Evolutionary conservation across 2,888 invertebrate genomes (phyloP).

Genomic region (Ichneumon xanthorius): DNA sequence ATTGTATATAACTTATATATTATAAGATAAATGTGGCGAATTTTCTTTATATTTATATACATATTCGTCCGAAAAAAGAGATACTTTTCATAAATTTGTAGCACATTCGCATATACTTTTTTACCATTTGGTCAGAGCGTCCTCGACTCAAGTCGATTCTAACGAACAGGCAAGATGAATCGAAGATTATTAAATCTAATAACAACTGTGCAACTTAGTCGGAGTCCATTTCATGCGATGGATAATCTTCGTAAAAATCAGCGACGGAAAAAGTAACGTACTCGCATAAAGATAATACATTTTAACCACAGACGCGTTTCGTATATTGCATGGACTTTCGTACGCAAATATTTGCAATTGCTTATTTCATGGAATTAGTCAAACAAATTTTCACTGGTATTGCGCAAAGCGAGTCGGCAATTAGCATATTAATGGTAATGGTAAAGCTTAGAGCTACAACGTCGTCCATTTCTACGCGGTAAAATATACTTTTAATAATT

Average conservation of each 20-base stretch:
- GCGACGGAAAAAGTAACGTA: conserved; percentile 59
- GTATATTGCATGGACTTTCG: conserved; percentile 9
- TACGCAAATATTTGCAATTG: conserved; percentile 1
- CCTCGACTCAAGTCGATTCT: conserved; percentile 22
- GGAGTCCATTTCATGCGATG: conserved; percentile 40
- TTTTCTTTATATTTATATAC: background rate
- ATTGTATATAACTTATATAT: background rate
- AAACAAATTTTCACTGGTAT: conserved; percentile 22
- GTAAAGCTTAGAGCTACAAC: conserved; percentile 73
- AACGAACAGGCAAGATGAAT: conserved; percentile 13
- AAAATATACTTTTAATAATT: conserved; percentile 30
- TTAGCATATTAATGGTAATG: conserved; percentile 75
- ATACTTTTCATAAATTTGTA: background rate
- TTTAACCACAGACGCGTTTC: conserved; percentile 15
- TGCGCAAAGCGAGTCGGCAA: conserved; percentile 71
- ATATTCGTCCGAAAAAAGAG: background rate
- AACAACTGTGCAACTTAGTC: conserved; percentile 18
- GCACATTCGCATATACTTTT: background rate
- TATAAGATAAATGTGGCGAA: no score
- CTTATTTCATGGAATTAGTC: conserved; percentile 6
- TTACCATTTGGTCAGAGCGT: background rate
- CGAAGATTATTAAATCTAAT: conserved; percentile 12
- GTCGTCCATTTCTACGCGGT: conserved; percentile 64
- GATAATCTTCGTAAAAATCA: conserved; percentile 54
- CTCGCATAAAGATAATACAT: background rate